phyloP scores from a whole-genome alignment of 2,888 invertebrate genomes.

The Thelaira solivaga region DNA sequence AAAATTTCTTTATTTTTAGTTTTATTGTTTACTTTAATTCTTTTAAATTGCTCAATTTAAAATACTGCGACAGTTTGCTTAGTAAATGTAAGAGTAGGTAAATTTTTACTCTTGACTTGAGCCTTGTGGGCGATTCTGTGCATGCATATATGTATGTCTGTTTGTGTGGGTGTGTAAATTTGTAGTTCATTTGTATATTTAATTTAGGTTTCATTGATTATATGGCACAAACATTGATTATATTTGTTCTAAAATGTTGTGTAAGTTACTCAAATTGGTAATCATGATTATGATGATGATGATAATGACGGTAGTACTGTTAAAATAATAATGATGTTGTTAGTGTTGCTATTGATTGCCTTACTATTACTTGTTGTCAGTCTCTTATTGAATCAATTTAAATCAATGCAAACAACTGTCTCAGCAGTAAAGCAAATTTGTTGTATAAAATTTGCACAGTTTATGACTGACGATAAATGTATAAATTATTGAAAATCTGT shows the following conservation, averaged over 20 bases:
- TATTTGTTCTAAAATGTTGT: slow-evolving; percentile 54
- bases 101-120: not conserved
- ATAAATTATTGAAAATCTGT: not conserved
- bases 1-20: too few relatives aligned
- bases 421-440: slow-evolving; percentile 36
- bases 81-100: not conserved
- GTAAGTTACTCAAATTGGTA: slow-evolving; percentile 3
- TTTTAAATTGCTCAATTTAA: slow-evolving; percentile 49
- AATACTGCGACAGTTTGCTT: slow-evolving; percentile 13
- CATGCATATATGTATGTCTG: not conserved
- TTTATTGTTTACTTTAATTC: slow-evolving; percentile 27
- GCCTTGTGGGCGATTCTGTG: not conserved
- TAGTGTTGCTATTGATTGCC: slow-evolving; percentile 30
- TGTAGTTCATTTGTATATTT: slow-evolving; percentile 14
- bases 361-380: slow-evolving; percentile 20
- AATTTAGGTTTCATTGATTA: slow-evolving; percentile 58
- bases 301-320: not conserved
- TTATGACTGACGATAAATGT: slow-evolving; percentile 7
- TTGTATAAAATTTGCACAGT: slow-evolving; percentile 19
- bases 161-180: not conserved
- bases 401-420: slow-evolving; percentile 57
- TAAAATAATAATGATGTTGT: slow-evolving; percentile 17
- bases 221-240: slow-evolving; percentile 59
- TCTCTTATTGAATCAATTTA: slow-evolving; percentile 60
- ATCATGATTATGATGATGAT: not conserved